These are phyloP conservation scores for Brenthis daphne DNA, from an alignment of 2,888 invertebrate genomes.

Conservation along the genomic window DNA sequence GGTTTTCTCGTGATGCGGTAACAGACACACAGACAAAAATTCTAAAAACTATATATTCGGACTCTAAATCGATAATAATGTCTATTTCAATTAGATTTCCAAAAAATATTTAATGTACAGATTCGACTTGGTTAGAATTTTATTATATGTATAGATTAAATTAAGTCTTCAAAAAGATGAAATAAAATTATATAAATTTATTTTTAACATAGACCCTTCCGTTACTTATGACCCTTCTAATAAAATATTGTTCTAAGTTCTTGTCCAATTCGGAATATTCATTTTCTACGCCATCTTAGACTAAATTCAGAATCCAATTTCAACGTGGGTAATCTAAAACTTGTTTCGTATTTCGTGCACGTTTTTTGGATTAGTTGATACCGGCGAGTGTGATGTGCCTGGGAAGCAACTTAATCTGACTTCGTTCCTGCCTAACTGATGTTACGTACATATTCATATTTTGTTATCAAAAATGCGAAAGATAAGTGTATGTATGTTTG, in stretches of 20 bases:
- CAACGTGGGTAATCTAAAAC: constrained; percentile 21
- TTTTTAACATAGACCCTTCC: background rate
- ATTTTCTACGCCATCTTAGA: constrained; percentile 19
- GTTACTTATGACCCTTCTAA: background rate
- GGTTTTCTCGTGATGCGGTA: too few relatives aligned
- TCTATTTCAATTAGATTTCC: too few relatives aligned
- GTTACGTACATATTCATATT: background rate
- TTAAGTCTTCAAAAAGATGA: too few relatives aligned
- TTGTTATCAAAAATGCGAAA: background rate
- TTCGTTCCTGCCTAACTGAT: background rate
- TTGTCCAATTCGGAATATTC: constrained; percentile 14
- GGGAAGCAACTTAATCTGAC: background rate
- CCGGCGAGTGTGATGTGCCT: constrained; percentile 14
- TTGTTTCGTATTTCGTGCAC: constrained; percentile 21
- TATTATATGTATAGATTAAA: too few relatives aligned
- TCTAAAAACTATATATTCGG: too few relatives aligned
- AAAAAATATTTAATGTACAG: too few relatives aligned
- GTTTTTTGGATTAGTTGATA: constrained; percentile 13
- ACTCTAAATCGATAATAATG: too few relatives aligned
- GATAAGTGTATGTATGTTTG: too few relatives aligned
- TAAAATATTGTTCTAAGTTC: background rate
- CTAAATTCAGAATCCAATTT: constrained; percentile 25
- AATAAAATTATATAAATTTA: background rate
- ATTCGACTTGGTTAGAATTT: too few relatives aligned
- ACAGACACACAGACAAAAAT: too few relatives aligned